These are phyloP conservation scores for Olivierus martensii DNA, from an alignment of 1,140 invertebrate genomes.

Conservation along the genomic window DNA sequence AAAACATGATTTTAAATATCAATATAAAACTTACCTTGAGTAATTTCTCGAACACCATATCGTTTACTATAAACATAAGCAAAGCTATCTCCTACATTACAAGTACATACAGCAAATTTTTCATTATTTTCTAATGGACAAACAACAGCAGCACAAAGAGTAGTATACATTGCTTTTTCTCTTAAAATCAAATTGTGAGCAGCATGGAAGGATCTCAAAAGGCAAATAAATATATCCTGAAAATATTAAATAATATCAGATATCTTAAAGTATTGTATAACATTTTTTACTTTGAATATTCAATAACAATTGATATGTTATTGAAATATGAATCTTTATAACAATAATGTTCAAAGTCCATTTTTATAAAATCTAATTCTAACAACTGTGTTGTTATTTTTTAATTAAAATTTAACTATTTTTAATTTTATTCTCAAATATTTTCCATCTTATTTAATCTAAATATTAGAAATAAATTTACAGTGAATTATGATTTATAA, in stretches of 20 bases:
- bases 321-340: no score
- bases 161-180: slow-evolving; percentile 73
- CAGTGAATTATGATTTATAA: no score
- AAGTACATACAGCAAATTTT: slow-evolving; percentile 68
- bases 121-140: slow-evolving; percentile 41
- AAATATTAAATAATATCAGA: slow-evolving; percentile 17
- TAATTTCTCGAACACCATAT: slow-evolving; percentile 55
- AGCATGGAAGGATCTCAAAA: slow-evolving; percentile 70
- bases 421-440: no score
- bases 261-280: not conserved
- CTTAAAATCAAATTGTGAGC: slow-evolving; percentile 76
- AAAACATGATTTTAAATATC: not conserved
- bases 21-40: slow-evolving; percentile 38
- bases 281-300: no score
- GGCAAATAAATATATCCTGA: slow-evolving; percentile 60
- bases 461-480: no score
- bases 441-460: no score
- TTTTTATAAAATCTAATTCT: no score
- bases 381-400: no score
- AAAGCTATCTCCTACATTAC: slow-evolving; percentile 81
- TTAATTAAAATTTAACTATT: no score
- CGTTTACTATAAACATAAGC: slow-evolving; percentile 73
- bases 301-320: no score
- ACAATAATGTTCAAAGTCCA: no score
- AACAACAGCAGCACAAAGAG: slow-evolving; percentile 50